Evolutionary conservation across 1,140 invertebrate species (phyloP), one percentile per base, ranked within the genome.

Genomic region (Leptopilina clavipes): DNA sequence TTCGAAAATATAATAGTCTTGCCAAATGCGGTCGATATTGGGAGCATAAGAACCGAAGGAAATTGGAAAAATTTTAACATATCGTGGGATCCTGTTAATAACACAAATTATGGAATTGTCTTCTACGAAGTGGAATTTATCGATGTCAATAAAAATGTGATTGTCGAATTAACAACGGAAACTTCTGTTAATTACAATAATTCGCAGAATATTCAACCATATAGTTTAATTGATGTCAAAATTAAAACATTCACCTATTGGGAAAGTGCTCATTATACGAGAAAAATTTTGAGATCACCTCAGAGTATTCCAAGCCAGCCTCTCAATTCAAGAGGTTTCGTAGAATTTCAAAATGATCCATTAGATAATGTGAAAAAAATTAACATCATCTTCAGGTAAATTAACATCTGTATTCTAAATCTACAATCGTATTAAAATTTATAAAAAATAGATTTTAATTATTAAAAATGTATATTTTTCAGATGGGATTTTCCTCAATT

Each of bases 171-270:
- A 25, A 90, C 88, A 0, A 89, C 80, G 1, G 85, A 88, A 71
- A 90, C 86, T 25, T 81, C 85, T 19, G 88, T 91, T 73, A 78
- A 86, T 0, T 91, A 91, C 75, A 89, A 91, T n/a, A 89, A 88
- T 79, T 89, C 90, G 0, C 89, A 91, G 83, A 82, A 86, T 17
- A 90, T 95, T 71, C 83, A 92, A 8, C 94, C 96, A 0, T 96
- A 94, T 85, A 93, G 94, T 1, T 85, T 89, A 9, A 82, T 97
- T 8, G 93, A 93, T 44, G 92, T 97, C 5, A 93, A 93, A 0
- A 92, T 98, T 1, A 93, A 94, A 71, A 94, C 96, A 0, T 95
- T 94, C 79, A 97, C 96, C 0, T 95, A 94, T 80, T 98, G 97
- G 96, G 94, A 95, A 40, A 92, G 94, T 8, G 94, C 95, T 0